Conservation (phyloP, 2,888 invertebrate genomes). For the Plebejus argus region DNA sequence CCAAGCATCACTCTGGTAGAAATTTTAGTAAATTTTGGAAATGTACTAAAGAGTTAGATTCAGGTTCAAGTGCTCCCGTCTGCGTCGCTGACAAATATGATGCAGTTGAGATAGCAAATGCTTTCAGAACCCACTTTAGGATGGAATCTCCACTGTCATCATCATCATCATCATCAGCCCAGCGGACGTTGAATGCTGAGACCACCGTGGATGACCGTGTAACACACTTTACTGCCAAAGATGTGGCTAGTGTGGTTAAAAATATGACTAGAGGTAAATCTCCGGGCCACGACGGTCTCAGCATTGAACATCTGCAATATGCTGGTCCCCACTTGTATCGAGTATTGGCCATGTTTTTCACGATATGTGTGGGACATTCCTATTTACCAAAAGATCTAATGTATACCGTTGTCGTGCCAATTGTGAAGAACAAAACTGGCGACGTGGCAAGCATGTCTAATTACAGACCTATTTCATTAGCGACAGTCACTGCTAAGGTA, state of each 20-base stretch:
- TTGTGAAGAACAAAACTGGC: too few relatives aligned
- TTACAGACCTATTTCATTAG: too few relatives aligned
- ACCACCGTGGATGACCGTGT: not conserved
- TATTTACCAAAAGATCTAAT: too few relatives aligned
- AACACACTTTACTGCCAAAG: constrained; percentile 19
- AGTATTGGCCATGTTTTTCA: too few relatives aligned
- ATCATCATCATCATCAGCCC: not conserved
- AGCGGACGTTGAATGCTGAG: not conserved
- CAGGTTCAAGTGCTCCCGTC: constrained; percentile 34
- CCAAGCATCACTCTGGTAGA: not conserved
- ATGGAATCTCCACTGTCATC: too few relatives aligned
- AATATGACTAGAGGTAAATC: constrained; percentile 38
- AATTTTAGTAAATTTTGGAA: constrained; percentile 40
- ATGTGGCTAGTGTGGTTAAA: constrained; percentile 30
- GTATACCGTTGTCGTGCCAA: too few relatives aligned
- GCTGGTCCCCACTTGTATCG: too few relatives aligned
- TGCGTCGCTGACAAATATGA: constrained; percentile 19
- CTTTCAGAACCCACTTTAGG: not conserved
- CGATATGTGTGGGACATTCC: too few relatives aligned
- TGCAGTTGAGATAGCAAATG: not conserved
- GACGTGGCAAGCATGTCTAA: too few relatives aligned
- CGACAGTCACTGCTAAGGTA: too few relatives aligned
- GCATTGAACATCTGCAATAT: too few relatives aligned
- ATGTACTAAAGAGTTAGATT: constrained; percentile 34
- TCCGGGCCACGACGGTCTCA: not conserved